phyloP scores from a whole-genome alignment of 2,888 invertebrate genomes.

The Leucophora obtusa region DNA sequence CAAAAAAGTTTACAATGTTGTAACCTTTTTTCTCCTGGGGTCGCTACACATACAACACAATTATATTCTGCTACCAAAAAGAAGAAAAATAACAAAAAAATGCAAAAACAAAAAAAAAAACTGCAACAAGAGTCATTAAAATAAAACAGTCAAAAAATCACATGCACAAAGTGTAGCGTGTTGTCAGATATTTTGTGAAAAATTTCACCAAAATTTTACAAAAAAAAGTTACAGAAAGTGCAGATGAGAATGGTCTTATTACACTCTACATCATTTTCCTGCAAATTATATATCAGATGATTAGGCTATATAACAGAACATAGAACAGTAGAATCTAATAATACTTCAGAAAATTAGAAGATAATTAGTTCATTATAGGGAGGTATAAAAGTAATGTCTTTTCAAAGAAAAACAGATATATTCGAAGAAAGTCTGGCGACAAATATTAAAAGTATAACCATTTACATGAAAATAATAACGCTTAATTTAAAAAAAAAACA shows the following conservation, averaged over 20 bases:
- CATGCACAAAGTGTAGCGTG: not conserved
- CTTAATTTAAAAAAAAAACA: no score
- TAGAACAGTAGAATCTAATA: no score
- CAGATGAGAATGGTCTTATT: constrained; percentile 12
- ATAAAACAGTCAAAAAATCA: constrained; percentile 19
- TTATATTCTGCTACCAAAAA: constrained; percentile 22
- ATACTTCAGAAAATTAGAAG: no score
- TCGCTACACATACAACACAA: constrained; percentile 35
- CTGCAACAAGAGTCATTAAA: constrained; percentile 17
- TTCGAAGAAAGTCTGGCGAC: no score
- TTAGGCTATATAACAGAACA: no score
- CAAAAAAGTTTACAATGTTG: not conserved
- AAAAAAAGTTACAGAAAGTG: constrained; percentile 4
- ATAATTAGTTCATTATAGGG: no score
- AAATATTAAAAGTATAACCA: no score
- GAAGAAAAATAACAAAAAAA: not conserved
- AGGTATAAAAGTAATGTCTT: no score
- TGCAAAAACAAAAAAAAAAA: not conserved
- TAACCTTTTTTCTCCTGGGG: constrained; percentile 36
- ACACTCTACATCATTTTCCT: not conserved
- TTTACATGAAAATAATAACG: no score
- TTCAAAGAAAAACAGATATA: no score
- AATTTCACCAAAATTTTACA: constrained; percentile 22
- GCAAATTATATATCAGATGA: no score
- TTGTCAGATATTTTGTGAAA: constrained; percentile 19